Evolutionary conservation across 2,797 vertebrate species (phyloP).

Genomic region (Petrocephalus schoutedeni): DNA sequence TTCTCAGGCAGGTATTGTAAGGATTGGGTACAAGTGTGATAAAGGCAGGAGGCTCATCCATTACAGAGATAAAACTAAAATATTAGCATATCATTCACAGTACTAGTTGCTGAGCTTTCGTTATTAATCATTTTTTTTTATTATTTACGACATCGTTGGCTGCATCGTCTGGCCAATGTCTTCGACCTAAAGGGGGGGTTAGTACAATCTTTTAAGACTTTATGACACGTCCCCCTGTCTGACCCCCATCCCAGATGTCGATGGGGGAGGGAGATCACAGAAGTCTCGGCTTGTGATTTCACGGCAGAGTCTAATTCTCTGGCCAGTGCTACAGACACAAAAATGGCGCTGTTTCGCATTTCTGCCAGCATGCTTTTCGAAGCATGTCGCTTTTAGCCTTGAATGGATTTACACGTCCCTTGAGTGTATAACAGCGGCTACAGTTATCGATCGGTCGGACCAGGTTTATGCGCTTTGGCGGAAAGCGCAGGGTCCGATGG

Average conservation of each 20-base stretch:
- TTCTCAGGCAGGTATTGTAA: slow-evolving; percentile 28
- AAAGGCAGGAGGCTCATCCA: slow-evolving; percentile 41
- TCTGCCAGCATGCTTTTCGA: neutral
- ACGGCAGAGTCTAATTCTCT: neutral
- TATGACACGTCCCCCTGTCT: neutral
- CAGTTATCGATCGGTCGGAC: neutral
- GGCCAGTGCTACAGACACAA: neutral
- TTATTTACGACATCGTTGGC: neutral
- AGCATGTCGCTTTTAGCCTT: neutral
- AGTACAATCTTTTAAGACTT: slow-evolving; percentile 6
- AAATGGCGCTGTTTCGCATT: neutral
- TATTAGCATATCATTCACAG: slow-evolving; percentile 54
- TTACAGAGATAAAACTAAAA: slow-evolving; percentile 56
- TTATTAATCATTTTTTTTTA: slow-evolving; percentile 40
- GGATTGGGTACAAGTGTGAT: slow-evolving; percentile 50
- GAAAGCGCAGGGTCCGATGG: neutral
- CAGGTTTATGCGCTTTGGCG: neutral
- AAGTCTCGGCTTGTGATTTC: neutral
- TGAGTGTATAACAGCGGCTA: neutral
- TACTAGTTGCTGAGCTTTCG: slow-evolving; percentile 40
- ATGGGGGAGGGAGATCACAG: neutral
- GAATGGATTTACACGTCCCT: neutral
- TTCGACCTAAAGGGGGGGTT: neutral
- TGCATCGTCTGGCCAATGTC: slow-evolving; percentile 19
- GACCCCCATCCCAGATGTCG: slow-evolving; percentile 1